These are phyloP conservation scores for Yponomeuta evonymella DNA, from an alignment of 2,888 invertebrate genomes.

Conservation along the genomic window DNA sequence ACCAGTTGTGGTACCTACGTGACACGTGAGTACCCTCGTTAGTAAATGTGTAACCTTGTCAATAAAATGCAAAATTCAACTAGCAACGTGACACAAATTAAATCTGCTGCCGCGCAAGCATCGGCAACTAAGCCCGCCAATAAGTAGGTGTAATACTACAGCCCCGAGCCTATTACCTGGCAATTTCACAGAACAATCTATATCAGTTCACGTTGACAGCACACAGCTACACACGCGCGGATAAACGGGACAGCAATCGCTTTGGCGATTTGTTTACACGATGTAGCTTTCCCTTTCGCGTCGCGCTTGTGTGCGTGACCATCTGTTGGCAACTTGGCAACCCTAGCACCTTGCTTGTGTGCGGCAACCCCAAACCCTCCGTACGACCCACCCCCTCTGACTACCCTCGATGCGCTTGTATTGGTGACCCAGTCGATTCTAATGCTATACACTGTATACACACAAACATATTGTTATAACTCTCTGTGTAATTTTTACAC, in stretches of 20 bases:
- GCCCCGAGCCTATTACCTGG: slow-evolving; percentile 75
- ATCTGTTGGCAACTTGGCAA: slow-evolving; percentile 64
- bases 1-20: too few species aligned
- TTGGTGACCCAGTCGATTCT: slow-evolving; percentile 74
- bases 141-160: slow-evolving; percentile 73
- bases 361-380: slow-evolving; percentile 45
- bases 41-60: too few species aligned
- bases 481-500: slow-evolving; percentile 74
- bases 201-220: slow-evolving; percentile 61
- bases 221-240: slow-evolving; percentile 66
- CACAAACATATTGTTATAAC: slow-evolving; percentile 73
- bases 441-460: slow-evolving; percentile 71
- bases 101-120: slow-evolving; percentile 66
- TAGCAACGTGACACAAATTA: slow-evolving; percentile 51
- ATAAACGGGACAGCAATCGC: slow-evolving; percentile 59
- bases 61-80: background rate
- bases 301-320: slow-evolving; percentile 59
- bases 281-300: slow-evolving; percentile 73
- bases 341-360: slow-evolving; percentile 50
- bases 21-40: too few species aligned
- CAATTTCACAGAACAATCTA: slow-evolving; percentile 76
- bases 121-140: slow-evolving; percentile 54
- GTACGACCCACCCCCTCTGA: slow-evolving; percentile 57
- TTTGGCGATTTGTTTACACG: slow-evolving; percentile 72
- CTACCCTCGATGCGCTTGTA: slow-evolving; percentile 46